Evolutionary conservation across 2,797 vertebrate genomes (phyloP).

Genomic region (Hoplostethus mediterraneus): DNA sequence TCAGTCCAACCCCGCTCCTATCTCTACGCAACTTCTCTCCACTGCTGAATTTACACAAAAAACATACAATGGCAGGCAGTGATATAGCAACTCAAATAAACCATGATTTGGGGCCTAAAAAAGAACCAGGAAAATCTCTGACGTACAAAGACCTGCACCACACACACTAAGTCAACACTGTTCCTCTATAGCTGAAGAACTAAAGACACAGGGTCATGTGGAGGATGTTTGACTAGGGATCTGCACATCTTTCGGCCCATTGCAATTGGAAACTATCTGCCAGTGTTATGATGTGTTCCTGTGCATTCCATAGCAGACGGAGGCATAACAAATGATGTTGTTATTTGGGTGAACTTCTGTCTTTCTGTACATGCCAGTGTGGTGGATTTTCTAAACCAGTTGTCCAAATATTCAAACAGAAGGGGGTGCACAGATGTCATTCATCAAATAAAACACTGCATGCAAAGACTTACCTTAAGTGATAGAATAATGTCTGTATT

Average conservation of each 20-base stretch:
- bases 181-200: slow-evolving; percentile 55
- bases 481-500: no score
- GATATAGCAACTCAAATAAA: slow-evolving; percentile 62
- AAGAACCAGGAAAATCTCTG: slow-evolving; percentile 53
- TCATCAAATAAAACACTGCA: no score
- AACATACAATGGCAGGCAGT: slow-evolving; percentile 61
- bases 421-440: no score
- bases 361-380: not conserved
- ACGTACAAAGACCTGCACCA: slow-evolving; percentile 64
- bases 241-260: slow-evolving; percentile 38
- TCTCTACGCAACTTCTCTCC: slow-evolving; percentile 13
- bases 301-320: slow-evolving; percentile 45
- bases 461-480: no score
- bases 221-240: slow-evolving; percentile 63
- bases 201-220: slow-evolving; percentile 31
- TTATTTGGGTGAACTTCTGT: not conserved
- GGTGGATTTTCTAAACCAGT: not conserved
- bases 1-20: not conserved
- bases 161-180: slow-evolving; percentile 70
- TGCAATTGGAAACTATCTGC: slow-evolving; percentile 30
- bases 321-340: slow-evolving; percentile 18
- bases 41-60: no score
- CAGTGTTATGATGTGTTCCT: slow-evolving; percentile 39
- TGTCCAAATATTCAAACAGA: no score
- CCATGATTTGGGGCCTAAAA: slow-evolving; percentile 44